These are phyloP conservation scores for Drosophila kohkoa DNA, from an alignment of 1,140 invertebrate genomes.

Conservation along the genomic window DNA sequence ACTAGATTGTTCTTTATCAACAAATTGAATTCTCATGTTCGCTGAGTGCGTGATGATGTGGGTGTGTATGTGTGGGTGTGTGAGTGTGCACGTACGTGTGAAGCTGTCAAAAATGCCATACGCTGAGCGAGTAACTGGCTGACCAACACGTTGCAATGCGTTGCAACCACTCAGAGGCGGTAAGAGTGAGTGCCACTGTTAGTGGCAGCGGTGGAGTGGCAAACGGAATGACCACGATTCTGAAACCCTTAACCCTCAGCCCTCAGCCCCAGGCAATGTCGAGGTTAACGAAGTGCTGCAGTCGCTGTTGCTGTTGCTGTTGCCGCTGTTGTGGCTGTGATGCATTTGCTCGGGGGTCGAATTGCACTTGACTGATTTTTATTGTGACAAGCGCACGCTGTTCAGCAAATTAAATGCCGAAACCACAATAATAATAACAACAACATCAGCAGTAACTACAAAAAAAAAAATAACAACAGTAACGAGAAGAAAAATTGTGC, in stretches of 20 bases:
- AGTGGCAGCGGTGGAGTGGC: conserved; percentile 9
- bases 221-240: conserved; percentile 53
- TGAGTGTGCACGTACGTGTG: conserved; percentile 18
- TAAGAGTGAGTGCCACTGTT: conserved; percentile 1
- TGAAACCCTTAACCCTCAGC: not conserved
- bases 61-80: not conserved
- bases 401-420: conserved; percentile 72
- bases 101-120: conserved; percentile 44
- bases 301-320: conserved; percentile 21
- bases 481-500: conserved; percentile 14
- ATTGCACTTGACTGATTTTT: conserved; percentile 79
- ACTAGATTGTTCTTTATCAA: conserved; percentile 49
- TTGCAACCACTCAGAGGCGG: conserved; percentile 38
- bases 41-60: conserved; percentile 20
- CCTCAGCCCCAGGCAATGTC: conserved; percentile 40
- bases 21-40: conserved; percentile 73
- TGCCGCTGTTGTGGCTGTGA: conserved; percentile 31
- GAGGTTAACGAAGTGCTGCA: conserved; percentile 67
- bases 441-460: conserved; percentile 23
- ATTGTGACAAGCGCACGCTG: conserved; percentile 77
- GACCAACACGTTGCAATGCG: conserved; percentile 43
- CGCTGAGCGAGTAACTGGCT: conserved; percentile 30
- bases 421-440: conserved; percentile 61
- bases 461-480: conserved; percentile 9
- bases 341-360: conserved; percentile 31